Evolutionary conservation across 2,113 vertebrate species (phyloP).

Genomic region (Thinocorus orbignyianus): DNA sequence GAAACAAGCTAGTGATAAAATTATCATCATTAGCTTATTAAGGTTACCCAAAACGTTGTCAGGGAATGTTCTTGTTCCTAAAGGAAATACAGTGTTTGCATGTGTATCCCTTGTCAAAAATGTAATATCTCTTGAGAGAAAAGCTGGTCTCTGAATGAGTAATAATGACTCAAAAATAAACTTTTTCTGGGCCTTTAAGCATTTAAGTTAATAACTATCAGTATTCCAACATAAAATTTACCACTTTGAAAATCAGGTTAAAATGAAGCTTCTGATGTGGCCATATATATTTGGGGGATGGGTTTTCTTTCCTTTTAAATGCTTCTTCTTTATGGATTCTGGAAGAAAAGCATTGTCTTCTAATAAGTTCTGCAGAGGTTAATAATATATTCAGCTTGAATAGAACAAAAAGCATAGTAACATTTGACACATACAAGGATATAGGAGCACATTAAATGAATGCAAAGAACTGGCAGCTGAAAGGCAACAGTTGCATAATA

Average conservation of each 20-base stretch:
- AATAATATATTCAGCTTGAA: constrained; percentile 50
- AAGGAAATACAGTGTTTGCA: constrained; percentile 14
- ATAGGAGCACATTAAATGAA: neutral
- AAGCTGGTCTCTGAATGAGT: neutral
- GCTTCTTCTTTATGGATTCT: neutral
- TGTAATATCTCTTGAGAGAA: neutral
- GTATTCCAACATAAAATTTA: neutral
- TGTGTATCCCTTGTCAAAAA: constrained; percentile 12
- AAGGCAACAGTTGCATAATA: constrained; percentile 62
- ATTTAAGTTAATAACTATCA: constrained; percentile 4
- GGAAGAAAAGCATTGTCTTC: neutral
- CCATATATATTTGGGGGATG: neutral
- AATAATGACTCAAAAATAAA: constrained; percentile 3
- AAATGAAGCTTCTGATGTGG: neutral
- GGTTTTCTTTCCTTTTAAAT: neutral
- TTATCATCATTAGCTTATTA: neutral
- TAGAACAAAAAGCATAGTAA: constrained; percentile 25
- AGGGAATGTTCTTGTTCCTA: neutral
- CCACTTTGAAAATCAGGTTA: neutral
- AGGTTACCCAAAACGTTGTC: neutral
- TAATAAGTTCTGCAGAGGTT: constrained; percentile 17
- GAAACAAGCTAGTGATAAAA: neutral
- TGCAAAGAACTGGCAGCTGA: neutral
- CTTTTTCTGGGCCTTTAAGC: neutral
- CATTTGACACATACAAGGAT: neutral